phyloP scores from a whole-genome alignment of 2,888 invertebrate species.

The Cactoblastis cactorum region DNA sequence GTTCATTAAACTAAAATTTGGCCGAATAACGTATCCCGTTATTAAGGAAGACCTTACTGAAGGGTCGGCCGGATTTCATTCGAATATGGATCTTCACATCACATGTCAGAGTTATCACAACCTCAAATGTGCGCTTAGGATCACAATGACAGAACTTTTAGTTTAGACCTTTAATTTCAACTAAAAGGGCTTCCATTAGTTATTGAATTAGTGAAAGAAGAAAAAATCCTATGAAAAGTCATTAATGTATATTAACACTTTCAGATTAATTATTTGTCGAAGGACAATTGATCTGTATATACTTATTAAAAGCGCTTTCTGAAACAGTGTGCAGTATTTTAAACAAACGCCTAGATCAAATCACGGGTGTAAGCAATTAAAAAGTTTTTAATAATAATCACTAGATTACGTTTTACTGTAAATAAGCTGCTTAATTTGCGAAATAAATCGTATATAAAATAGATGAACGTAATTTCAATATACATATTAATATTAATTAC shows the following conservation, averaged over 20 bases:
- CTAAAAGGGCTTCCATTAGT: constrained; percentile 30
- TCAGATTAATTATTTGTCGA: too few species aligned
- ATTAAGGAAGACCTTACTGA: constrained; percentile 45
- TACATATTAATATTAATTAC: background rate
- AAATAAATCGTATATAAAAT: background rate
- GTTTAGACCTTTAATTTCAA: constrained; percentile 36
- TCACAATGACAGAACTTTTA: constrained; percentile 36
- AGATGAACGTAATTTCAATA: background rate
- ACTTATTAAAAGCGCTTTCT: too few species aligned
- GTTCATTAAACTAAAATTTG: constrained; percentile 42
- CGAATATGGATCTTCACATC: constrained; percentile 46
- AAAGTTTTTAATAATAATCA: too few species aligned
- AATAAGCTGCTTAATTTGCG: too few species aligned
- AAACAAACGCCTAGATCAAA: too few species aligned
- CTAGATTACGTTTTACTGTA: too few species aligned
- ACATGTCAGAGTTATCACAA: constrained; percentile 40
- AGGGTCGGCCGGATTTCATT: constrained; percentile 40
- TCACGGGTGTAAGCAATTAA: too few species aligned
- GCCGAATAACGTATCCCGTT: constrained; percentile 43
- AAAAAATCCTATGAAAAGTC: background rate
- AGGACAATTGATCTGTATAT: too few species aligned
- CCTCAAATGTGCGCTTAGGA: constrained; percentile 31
- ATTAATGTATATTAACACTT: too few species aligned
- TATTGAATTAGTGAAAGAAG: constrained; percentile 21
- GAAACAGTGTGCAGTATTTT: too few species aligned